phyloP scores from a whole-genome alignment of 1,140 invertebrate genomes.

The Drosophila takahashii region DNA sequence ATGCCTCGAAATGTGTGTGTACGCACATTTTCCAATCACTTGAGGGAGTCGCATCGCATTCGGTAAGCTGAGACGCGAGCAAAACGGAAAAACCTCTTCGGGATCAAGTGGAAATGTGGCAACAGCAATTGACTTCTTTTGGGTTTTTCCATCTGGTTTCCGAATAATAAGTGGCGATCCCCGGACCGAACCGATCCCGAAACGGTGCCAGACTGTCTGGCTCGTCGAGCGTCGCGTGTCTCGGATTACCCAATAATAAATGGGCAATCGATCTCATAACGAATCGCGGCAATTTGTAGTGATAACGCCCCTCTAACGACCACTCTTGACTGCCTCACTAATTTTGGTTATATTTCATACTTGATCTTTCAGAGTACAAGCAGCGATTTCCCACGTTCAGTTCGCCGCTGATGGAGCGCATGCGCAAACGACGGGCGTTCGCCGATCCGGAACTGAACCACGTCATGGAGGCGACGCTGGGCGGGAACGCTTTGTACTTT shows the following conservation, averaged over 20 bases:
- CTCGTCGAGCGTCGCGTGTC: neutral
- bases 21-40: constrained; percentile 50
- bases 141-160: constrained; percentile 78
- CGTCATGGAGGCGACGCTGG: constrained; percentile 73
- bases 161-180: constrained; percentile 58
- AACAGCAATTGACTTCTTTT: constrained; percentile 40
- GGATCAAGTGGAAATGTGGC: constrained; percentile 25
- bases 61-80: constrained; percentile 61
- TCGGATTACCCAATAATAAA: constrained; percentile 25
- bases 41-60: constrained; percentile 14
- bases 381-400: constrained; percentile 79
- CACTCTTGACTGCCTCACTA: neutral
- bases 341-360: constrained; percentile 4
- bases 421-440: constrained; percentile 86
- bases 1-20: constrained; percentile 41
- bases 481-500: constrained; percentile 69
- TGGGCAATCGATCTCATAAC: constrained; percentile 9
- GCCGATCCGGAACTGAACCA: constrained; percentile 86
- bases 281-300: constrained; percentile 43
- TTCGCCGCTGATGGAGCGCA: constrained; percentile 85
- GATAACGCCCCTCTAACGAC: constrained; percentile 20
- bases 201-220: constrained; percentile 54
- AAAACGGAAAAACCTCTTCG: constrained; percentile 79
- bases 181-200: neutral
- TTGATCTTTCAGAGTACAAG: constrained; percentile 67